A percentile compares a stretch with the other conserved stretches of the same genome.
Conservation (phyloP, 2,113 vertebrate genomes). For the Entelurus aequoreus region DNA sequence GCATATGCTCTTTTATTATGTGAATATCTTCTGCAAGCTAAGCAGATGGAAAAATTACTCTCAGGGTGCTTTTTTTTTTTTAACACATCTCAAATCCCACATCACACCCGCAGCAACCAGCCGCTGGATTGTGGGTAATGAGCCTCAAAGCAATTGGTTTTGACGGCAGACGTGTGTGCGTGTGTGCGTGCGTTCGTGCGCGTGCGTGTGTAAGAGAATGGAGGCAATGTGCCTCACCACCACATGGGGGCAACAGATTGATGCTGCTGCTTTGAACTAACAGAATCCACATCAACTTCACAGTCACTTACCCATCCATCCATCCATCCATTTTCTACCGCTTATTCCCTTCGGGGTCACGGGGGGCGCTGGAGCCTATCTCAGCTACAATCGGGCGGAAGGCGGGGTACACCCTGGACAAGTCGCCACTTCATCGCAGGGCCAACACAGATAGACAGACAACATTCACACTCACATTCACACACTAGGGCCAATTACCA, state of each 20-base stretch:
- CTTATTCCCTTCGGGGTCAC: too few relatives aligned
- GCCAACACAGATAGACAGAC: too few relatives aligned
- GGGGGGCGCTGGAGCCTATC: too few relatives aligned
- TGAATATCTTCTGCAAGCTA: constrained; percentile 12
- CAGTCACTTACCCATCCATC: neutral
- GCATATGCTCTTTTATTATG: constrained; percentile 13
- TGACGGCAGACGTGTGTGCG: constrained; percentile 10
- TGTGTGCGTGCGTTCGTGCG: neutral
- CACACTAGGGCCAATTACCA: too few relatives aligned
- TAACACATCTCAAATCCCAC: neutral
- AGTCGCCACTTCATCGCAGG: too few relatives aligned
- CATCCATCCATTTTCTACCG: too few relatives aligned
- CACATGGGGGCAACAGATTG: constrained; percentile 63
- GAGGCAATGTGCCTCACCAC: constrained; percentile 18
- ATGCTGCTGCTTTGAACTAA: constrained; percentile 15
- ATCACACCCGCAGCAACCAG: constrained; percentile 2
- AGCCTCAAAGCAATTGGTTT: constrained; percentile 28
- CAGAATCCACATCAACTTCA: neutral
- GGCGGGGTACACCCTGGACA: too few relatives aligned
- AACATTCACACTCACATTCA: too few relatives aligned
- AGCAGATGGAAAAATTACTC: neutral
- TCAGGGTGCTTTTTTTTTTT: neutral
- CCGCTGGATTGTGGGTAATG: constrained; percentile 26
- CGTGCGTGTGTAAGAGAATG: neutral
- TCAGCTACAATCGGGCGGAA: too few relatives aligned